These are phyloP conservation scores for Leptinotarsa juncta DNA, from an alignment of 2,888 invertebrate genomes.

Conservation along the genomic window DNA sequence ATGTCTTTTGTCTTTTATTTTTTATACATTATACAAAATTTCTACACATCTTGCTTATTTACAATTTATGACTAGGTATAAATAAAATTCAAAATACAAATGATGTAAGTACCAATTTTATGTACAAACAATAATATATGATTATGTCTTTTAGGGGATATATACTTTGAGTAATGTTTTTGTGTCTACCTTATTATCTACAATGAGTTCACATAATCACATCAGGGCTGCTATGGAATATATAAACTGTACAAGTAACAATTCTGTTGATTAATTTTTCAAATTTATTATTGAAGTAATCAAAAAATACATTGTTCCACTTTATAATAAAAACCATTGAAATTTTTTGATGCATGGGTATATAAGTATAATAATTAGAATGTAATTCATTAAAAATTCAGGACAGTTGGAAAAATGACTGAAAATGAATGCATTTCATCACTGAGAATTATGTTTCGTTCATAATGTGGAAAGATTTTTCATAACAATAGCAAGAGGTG, in stretches of 20 bases:
- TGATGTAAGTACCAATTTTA: constrained; percentile 9
- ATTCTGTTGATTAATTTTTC: too few relatives aligned
- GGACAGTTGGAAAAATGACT: too few relatives aligned
- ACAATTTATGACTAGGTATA: constrained; percentile 26
- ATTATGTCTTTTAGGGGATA: background rate
- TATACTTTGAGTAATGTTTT: background rate
- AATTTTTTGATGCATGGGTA: too few relatives aligned
- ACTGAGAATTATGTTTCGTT: too few relatives aligned
- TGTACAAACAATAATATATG: constrained; percentile 22
- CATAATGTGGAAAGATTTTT: too few relatives aligned
- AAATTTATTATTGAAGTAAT: too few relatives aligned
- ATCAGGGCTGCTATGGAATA: background rate
- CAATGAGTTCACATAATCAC: background rate
- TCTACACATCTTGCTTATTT: constrained; percentile 24
- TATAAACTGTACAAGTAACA: background rate
- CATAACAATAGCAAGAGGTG: too few relatives aligned
- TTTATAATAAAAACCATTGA: too few relatives aligned
- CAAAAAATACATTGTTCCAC: too few relatives aligned
- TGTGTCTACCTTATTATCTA: constrained; percentile 13
- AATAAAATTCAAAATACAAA: constrained; percentile 12
- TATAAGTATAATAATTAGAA: too few relatives aligned
- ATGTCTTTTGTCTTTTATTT: constrained; percentile 19
- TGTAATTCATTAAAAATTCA: too few relatives aligned
- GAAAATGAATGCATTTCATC: too few relatives aligned
- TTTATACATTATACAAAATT: constrained; percentile 26